Evolutionary conservation across 2,888 invertebrate genomes (phyloP).

Genomic region (Coecobrya sp.): DNA sequence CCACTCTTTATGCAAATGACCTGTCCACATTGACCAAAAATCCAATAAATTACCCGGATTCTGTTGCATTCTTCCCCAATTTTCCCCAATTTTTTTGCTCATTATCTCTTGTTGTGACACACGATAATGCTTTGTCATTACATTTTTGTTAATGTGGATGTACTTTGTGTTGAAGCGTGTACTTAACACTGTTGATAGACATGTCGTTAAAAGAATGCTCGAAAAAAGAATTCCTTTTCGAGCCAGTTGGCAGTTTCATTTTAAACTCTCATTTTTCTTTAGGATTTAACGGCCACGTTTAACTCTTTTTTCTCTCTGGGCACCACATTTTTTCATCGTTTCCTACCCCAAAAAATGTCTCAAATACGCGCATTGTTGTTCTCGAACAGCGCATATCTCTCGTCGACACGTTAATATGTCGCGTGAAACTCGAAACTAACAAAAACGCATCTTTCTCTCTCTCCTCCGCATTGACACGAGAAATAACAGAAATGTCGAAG

Average conservation of each 20-base stretch:
- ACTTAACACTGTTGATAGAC: conserved; percentile 66
- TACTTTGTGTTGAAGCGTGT: conserved; percentile 61
- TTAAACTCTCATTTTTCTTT: conserved; percentile 58
- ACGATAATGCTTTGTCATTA: conserved; percentile 62
- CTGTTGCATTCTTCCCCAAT: background rate
- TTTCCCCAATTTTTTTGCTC: conserved; percentile 39
- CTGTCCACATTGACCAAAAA: conserved; percentile 51
- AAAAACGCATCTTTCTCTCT: background rate
- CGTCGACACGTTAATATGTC: conserved; percentile 48
- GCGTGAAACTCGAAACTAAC: background rate
- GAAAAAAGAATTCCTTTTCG: background rate
- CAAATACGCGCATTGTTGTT: background rate
- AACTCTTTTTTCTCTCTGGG: background rate
- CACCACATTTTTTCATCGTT: background rate
- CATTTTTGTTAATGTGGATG: conserved; percentile 55
- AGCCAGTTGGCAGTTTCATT: conserved; percentile 17
- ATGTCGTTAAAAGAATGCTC: background rate
- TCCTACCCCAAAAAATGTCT: background rate
- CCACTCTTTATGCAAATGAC: background rate
- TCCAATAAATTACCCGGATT: conserved; percentile 45
- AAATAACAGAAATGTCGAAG: conserved; percentile 26
- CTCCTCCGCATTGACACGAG: conserved; percentile 17
- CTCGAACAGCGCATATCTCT: conserved; percentile 2
- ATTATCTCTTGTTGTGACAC: conserved; percentile 69
- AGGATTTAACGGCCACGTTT: no score